phyloP scores from a whole-genome alignment of 2,113 vertebrate genomes.

The Anguilla japonica region DNA sequence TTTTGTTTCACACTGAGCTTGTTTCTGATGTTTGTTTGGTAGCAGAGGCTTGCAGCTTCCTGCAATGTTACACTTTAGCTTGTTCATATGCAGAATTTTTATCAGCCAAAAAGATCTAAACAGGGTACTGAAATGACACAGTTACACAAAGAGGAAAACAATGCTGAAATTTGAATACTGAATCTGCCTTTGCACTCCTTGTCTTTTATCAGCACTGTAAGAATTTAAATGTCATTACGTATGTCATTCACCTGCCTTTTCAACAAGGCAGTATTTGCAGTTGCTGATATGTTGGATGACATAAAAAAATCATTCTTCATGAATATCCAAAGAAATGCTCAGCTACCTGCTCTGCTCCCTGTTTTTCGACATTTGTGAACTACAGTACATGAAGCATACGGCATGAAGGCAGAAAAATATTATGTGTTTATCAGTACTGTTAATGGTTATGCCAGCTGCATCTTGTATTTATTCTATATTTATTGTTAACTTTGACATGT shows the following conservation, averaged over 20 bases:
- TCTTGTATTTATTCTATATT: too few species aligned
- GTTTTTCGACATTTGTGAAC: too few species aligned
- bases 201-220: too few species aligned
- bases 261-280: too few species aligned
- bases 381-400: background rate
- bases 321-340: too few species aligned
- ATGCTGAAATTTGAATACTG: background rate
- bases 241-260: too few species aligned
- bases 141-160: background rate
- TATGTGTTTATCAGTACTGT: background rate
- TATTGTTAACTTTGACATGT: too few species aligned
- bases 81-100: constrained; percentile 3
- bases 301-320: too few species aligned
- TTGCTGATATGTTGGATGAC: too few species aligned
- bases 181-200: background rate
- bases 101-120: background rate
- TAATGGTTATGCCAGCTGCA: background rate
- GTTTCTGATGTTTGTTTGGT: background rate
- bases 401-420: background rate
- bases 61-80: background rate
- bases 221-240: too few species aligned
- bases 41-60: background rate
- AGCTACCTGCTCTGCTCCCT: too few species aligned
- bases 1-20: background rate
- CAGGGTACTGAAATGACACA: constrained; percentile 9